Evolutionary conservation across 2,888 invertebrate species (phyloP).

Genomic region (Hyppa rectilinea): DNA sequence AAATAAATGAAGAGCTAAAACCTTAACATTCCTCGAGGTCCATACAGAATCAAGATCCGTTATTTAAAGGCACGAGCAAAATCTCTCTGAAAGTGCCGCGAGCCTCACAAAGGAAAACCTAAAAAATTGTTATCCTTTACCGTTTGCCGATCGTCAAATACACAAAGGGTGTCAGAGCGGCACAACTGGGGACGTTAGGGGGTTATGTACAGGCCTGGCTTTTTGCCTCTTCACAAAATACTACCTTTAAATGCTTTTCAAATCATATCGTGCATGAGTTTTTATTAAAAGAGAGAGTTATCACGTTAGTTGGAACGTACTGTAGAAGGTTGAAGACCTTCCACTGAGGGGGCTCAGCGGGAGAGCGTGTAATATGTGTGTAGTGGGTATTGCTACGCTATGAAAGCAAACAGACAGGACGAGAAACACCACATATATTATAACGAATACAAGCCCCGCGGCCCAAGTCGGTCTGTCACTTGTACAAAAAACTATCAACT

Average conservation of each 20-base stretch:
- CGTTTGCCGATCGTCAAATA: constrained; percentile 40
- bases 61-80: constrained; percentile 42
- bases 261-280: not conserved
- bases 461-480: too few relatives aligned
- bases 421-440: too few relatives aligned
- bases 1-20: constrained; percentile 26
- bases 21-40: constrained; percentile 2
- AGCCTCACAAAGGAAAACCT: constrained; percentile 58
- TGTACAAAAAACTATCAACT: too few relatives aligned
- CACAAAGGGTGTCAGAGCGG: constrained; percentile 57
- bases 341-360: too few relatives aligned
- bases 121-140: constrained; percentile 58
- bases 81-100: constrained; percentile 20
- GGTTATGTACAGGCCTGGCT: not conserved
- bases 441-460: too few relatives aligned
- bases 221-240: not conserved
- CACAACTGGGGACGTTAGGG: constrained; percentile 4
- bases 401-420: too few relatives aligned
- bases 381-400: too few relatives aligned
- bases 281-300: not conserved
- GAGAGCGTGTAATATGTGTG: too few relatives aligned
- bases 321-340: too few relatives aligned
- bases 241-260: not conserved
- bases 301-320: not conserved
- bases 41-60: constrained; percentile 22